phyloP scores from a whole-genome alignment of 2,888 invertebrate genomes.

The Amphipoea oculea region DNA sequence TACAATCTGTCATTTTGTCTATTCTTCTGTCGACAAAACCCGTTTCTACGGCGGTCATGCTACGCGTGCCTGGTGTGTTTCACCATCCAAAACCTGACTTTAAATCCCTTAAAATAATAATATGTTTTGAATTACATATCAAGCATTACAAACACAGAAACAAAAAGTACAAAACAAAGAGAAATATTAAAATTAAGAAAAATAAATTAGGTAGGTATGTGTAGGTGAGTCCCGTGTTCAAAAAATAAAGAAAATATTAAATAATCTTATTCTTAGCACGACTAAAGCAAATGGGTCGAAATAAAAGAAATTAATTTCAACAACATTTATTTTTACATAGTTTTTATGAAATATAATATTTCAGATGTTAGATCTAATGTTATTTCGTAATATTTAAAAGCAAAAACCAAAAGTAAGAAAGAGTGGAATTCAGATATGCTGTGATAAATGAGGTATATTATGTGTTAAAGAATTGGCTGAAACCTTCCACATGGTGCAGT shows the following conservation, averaged over 20 bases:
- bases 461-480: slow-evolving; percentile 11
- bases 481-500: slow-evolving; percentile 8
- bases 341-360: slow-evolving; percentile 47
- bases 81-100: background rate
- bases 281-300: slow-evolving; percentile 70
- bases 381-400: slow-evolving; percentile 23
- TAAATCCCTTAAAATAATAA: background rate
- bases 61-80: too few relatives aligned
- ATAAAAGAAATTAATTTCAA: slow-evolving; percentile 76
- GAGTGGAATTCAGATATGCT: slow-evolving; percentile 6
- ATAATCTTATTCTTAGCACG: slow-evolving; percentile 48
- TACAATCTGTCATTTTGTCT: too few relatives aligned
- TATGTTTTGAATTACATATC: slow-evolving; percentile 22
- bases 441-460: slow-evolving; percentile 14
- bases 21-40: too few relatives aligned
- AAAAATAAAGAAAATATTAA: slow-evolving; percentile 19
- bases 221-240: slow-evolving; percentile 30
- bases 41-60: too few relatives aligned
- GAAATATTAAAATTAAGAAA: slow-evolving; percentile 29
- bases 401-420: slow-evolving; percentile 7
- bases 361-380: slow-evolving; percentile 35
- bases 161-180: slow-evolving; percentile 28
- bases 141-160: slow-evolving; percentile 51
- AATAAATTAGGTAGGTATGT: slow-evolving; percentile 9
- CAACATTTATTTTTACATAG: slow-evolving; percentile 72